Evolutionary conservation across 2,797 vertebrate genomes (phyloP), one percentile per base, ranked within the genome.

Genomic region (Cetoscarus ocellatus): DNA sequence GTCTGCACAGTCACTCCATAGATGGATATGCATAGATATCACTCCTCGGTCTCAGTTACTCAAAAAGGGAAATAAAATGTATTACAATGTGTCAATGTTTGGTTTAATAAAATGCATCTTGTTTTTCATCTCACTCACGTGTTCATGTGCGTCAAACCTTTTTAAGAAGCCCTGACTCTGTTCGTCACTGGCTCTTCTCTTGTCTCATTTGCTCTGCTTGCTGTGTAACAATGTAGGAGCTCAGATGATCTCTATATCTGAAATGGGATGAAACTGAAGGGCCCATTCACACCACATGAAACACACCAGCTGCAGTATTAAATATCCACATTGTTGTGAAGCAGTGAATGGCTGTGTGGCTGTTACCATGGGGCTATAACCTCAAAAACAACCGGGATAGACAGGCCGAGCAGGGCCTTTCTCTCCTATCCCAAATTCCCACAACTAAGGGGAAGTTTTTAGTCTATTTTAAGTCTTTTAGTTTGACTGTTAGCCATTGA

Each of bases 261-360:
- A 77, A 66, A 77, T 70, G 60, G 67, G 74, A 69, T 36, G 52
- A 84, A 90, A 85, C 88, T 70, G 76, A 91, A 86, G 81, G 70
- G 80, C 56, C 77, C 70, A 86, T 92, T 90, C 80, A 86, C 54
- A 42, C 71, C 71, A 72, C 89, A 86, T 86, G 85, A 91, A 91
- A 89, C 74, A 18, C 53, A 53, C 77, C 86, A 86, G 87, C 91
- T 88, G 88, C 83, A 62, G 92, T 88, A 91, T 93, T 92, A 91
- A 91, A 90, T 92, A 85, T 91, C 86, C 75, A 80, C 87, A 90
- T 88, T 90, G 82, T 92, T 84, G 79, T 86, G 67, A 70, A 80
- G 87, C 66, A 10, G 70, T 82, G 84, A 89, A 90, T 85, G 79
- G 74, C 77, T 79, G 67, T 56, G 51, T 53, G 70, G 54, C 79